Conservation (phyloP, 2,113 vertebrate genomes). For the Dendropsophus ebraccatus region DNA sequence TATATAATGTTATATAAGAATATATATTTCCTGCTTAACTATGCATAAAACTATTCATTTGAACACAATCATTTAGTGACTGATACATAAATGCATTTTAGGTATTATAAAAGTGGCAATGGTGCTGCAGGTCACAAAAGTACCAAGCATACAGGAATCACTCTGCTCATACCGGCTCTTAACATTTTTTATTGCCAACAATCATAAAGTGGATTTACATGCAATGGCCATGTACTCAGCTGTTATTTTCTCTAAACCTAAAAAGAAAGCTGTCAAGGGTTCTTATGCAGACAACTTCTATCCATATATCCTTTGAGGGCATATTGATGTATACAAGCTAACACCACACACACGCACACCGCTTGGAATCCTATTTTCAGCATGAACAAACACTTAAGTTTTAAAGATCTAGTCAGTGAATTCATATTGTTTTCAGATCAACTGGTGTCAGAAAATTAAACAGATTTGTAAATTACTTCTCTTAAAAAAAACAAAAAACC, state of each 20-base stretch:
- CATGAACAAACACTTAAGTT: no score
- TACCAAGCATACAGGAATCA: background rate
- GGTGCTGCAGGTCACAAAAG: background rate
- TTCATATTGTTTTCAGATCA: no score
- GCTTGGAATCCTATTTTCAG: no score
- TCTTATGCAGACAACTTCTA: no score
- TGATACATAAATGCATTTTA: background rate
- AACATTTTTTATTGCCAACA: background rate
- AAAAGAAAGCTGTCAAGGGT: no score
- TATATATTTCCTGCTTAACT: background rate
- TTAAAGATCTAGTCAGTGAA: no score
- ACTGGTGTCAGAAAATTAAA: no score
- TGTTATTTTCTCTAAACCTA: background rate
- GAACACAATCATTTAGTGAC: background rate
- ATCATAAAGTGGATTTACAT: background rate
- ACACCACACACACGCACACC: no score
- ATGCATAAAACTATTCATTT: background rate
- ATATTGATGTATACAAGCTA: no score
- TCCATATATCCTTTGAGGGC: no score
- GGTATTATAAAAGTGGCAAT: background rate
- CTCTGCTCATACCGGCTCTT: background rate
- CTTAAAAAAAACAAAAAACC: no score
- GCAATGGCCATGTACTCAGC: background rate
- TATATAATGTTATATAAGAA: background rate
- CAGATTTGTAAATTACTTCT: no score